Percentiles rank a stretch among this genome's conserved stretches.
These are phyloP conservation scores for Mirza zaza DNA, from an alignment of 2,113 vertebrate genomes.

Conservation along the genomic window DNA sequence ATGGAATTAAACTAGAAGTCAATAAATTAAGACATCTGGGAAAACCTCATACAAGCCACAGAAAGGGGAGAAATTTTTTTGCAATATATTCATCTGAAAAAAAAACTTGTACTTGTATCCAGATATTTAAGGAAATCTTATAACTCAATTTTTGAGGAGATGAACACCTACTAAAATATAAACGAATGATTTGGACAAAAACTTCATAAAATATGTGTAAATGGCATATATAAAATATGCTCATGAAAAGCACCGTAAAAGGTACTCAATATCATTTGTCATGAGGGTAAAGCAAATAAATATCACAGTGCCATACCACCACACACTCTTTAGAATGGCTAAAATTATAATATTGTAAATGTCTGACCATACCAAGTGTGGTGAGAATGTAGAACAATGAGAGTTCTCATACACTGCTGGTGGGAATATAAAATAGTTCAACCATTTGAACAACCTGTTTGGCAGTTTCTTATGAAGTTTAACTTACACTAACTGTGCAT, in stretches of 20 bases:
- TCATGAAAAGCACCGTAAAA: background rate
- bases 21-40: background rate
- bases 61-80: background rate
- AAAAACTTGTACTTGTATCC: background rate
- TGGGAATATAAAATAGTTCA: background rate
- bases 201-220: background rate
- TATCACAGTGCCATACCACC: no score
- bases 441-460: background rate
- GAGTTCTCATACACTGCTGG: background rate
- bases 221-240: background rate
- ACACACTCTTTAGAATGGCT: no score
- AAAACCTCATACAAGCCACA: background rate
- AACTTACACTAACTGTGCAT: background rate
- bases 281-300: no score
- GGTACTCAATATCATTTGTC: no score
- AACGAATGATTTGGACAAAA: background rate
- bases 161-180: background rate
- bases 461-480: background rate
- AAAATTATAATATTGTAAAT: no score
- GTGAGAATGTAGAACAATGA: no score
- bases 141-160: no score
- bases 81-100: background rate
- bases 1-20: background rate
- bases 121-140: background rate
- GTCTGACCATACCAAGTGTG: no score